phyloP scores from a whole-genome alignment of 1,140 invertebrate species.

The Dufourea novaeangliae region DNA sequence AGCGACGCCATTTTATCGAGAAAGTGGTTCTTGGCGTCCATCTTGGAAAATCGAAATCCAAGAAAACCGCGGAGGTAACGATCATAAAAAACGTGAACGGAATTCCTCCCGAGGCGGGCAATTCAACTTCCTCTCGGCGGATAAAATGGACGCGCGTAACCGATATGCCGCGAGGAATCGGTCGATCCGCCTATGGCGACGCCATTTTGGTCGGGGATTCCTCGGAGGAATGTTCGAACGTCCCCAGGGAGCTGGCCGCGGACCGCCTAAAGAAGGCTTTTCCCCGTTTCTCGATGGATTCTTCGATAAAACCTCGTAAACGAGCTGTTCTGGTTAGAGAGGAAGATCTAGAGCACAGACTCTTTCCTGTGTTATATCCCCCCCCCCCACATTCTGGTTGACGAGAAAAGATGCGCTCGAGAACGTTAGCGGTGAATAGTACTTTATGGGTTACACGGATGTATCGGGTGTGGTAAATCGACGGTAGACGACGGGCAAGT shows the following conservation, averaged over 20 bases:
- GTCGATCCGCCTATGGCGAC: background rate
- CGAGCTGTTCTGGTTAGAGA: slow-evolving; percentile 42
- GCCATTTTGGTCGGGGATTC: slow-evolving; percentile 1
- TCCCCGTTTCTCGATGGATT: slow-evolving; percentile 61
- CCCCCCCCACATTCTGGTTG: slow-evolving; percentile 2
- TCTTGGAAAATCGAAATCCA: background rate
- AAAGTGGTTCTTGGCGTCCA: background rate
- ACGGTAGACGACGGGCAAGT: slow-evolving; percentile 17
- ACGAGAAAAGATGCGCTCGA: background rate
- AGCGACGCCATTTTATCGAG: too few relatives aligned
- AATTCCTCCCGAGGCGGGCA: background rate
- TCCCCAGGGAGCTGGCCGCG: slow-evolving; percentile 46
- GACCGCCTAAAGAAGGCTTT: slow-evolving; percentile 57
- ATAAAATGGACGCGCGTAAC: background rate
- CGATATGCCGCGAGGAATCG: background rate
- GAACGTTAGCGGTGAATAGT: slow-evolving; percentile 54
- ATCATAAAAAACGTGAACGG: slow-evolving; percentile 6
- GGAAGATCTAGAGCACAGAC: slow-evolving; percentile 26
- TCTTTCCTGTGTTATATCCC: too few relatives aligned
- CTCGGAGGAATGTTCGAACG: slow-evolving; percentile 17
- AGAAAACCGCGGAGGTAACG: background rate
- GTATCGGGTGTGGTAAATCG: slow-evolving; percentile 31
- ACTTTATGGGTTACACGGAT: slow-evolving; percentile 51
- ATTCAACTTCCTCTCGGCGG: background rate
- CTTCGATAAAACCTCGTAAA: slow-evolving; percentile 67